Percentiles rank a stretch among this genome's conserved stretches.
Evolutionary conservation across 2,797 vertebrate species (phyloP).

Genomic region (Hemitrygon akajei): DNA sequence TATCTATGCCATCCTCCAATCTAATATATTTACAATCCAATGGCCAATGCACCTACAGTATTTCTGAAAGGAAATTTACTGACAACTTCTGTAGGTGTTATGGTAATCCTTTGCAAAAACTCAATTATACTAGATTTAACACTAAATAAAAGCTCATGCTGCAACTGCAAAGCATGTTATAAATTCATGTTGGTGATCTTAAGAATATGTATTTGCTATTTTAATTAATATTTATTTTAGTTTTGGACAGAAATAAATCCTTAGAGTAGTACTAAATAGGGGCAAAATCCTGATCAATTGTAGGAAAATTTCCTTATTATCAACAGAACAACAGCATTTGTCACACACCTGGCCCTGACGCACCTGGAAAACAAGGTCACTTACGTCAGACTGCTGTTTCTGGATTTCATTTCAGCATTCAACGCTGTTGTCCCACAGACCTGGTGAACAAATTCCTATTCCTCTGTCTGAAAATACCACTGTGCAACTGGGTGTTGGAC

Average conservation of each 20-base stretch:
- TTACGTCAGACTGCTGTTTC: too few relatives aligned
- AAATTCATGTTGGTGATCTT: neutral
- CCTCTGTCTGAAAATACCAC: too few relatives aligned
- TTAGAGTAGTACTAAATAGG: neutral
- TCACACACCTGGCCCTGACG: too few relatives aligned
- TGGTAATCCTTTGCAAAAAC: neutral
- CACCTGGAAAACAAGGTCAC: too few relatives aligned
- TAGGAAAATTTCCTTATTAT: too few relatives aligned
- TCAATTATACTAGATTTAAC: neutral
- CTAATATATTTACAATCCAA: neutral
- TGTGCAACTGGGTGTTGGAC: too few relatives aligned
- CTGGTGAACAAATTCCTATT: too few relatives aligned
- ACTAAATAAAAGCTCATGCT: neutral
- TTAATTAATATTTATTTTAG: neutral
- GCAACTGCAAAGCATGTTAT: neutral
- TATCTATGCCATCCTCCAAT: neutral
- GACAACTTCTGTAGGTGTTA: neutral
- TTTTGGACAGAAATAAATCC: neutral
- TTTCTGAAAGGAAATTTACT: neutral
- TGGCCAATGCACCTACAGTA: neutral
- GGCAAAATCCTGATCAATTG: neutral
- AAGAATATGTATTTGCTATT: neutral
- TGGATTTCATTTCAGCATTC: too few relatives aligned
- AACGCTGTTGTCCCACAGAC: too few relatives aligned
- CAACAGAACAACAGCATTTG: too few relatives aligned